phyloP scores from a whole-genome alignment of 2,113 vertebrate genomes.

The cat (Felis catus) region DNA sequence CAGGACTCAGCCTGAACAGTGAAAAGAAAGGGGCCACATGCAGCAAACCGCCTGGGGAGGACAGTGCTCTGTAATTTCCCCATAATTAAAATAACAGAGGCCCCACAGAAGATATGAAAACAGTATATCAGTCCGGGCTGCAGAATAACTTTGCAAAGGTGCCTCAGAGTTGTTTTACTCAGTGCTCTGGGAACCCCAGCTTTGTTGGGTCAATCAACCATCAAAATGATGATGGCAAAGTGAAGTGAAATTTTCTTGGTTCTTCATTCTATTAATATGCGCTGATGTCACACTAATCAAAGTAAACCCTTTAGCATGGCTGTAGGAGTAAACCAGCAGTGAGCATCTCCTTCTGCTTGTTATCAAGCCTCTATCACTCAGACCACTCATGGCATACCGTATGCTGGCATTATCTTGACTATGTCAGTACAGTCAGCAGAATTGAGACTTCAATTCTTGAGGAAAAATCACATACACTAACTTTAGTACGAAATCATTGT shows the following conservation, averaged over 20 bases:
- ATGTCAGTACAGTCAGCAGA: neutral
- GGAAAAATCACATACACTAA: neutral
- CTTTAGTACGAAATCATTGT: neutral
- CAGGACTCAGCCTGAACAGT: constrained; percentile 6
- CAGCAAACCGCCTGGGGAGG: neutral
- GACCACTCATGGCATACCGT: neutral
- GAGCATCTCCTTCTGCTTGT: neutral
- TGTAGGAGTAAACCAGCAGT: neutral
- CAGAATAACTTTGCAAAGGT: constrained; percentile 21
- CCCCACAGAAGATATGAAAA: neutral
- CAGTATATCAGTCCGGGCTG: neutral
- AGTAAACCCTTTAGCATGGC: neutral
- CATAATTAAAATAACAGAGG: neutral
- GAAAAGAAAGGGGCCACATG: neutral
- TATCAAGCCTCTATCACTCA: neutral
- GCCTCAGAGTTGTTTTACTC: neutral
- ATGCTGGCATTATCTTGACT: neutral
- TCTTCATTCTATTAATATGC: neutral
- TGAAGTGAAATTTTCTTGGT: neutral
- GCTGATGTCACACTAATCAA: neutral
- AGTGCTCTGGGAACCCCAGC: neutral
- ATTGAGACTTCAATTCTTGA: neutral
- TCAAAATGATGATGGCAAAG: neutral
- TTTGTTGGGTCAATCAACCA: neutral
- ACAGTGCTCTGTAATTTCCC: neutral